Conservation (phyloP, 2,888 invertebrate genomes). For the Elmis aenea region DNA sequence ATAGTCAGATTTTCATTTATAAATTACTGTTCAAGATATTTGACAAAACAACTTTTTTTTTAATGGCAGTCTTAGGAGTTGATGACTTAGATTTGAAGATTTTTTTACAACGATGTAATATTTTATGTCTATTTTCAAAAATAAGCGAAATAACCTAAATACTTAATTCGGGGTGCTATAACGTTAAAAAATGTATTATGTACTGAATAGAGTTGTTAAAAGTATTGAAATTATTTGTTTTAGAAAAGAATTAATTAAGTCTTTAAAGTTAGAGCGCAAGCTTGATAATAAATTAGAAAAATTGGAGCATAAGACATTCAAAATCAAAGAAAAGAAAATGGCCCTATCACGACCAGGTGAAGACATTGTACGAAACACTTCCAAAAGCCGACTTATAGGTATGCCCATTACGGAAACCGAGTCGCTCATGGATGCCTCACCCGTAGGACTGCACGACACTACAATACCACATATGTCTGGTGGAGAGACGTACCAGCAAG, state of each 20-base stretch:
- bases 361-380: slow-evolving; percentile 15
- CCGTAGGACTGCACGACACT: slow-evolving; percentile 15
- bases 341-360: slow-evolving; percentile 33
- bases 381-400: slow-evolving; percentile 4
- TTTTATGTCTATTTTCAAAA: no score
- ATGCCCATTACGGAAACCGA: slow-evolving; percentile 11
- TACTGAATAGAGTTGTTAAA: no score
- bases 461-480: slow-evolving; percentile 34
- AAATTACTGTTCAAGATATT: no score
- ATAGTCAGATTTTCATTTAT: no score
- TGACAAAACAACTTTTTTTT: no score
- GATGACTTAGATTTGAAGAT: no score
- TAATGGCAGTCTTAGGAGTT: no score
- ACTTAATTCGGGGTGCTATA: no score
- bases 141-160: no score
- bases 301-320: slow-evolving; percentile 44
- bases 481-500: slow-evolving; percentile 41
- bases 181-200: not conserved
- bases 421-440: slow-evolving; percentile 24
- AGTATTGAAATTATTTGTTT: no score
- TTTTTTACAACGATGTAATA: no score
- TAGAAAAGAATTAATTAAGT: slow-evolving; percentile 23
- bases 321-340: slow-evolving; percentile 43
- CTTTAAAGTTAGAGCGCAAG: slow-evolving; percentile 37
- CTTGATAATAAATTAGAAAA: slow-evolving; percentile 43